phyloP scores from a whole-genome alignment of 2,888 invertebrate genomes.

The Oligia latruncula region DNA sequence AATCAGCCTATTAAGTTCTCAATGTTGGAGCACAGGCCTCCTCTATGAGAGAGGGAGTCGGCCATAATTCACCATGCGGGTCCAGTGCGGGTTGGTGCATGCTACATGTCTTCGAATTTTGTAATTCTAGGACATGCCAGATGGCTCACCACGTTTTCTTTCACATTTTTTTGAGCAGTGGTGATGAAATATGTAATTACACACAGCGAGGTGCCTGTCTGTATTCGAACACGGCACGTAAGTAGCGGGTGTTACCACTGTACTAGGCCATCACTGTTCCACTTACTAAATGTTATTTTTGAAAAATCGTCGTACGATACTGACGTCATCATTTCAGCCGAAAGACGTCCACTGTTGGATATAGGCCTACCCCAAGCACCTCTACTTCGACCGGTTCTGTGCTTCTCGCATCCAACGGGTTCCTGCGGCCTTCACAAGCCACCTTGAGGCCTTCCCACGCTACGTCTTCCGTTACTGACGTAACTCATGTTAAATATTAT shows the following conservation, averaged over 20 bases:
- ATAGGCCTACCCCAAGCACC: no score
- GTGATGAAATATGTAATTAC: background rate
- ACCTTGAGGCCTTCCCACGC: no score
- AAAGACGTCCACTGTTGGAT: no score
- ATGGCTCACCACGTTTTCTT: background rate
- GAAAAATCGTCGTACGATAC: background rate
- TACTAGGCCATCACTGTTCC: background rate
- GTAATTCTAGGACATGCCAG: no score
- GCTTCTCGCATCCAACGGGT: no score
- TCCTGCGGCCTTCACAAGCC: no score
- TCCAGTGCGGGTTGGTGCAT: background rate
- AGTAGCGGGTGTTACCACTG: no score
- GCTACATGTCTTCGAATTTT: background rate
- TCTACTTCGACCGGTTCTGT: no score
- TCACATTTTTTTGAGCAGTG: background rate
- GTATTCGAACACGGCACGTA: no score
- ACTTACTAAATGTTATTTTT: background rate
- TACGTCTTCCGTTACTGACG: background rate
- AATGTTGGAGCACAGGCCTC: no score
- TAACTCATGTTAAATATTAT: background rate
- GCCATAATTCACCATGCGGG: no score
- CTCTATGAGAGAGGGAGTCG: background rate
- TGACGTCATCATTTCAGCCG: background rate
- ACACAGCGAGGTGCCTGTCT: background rate
- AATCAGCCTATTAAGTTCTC: background rate